Evolutionary conservation across 1,140 invertebrate species (phyloP), one percentile per base, ranked within the genome.

Genomic region (Parasteatoda tepidariorum): DNA sequence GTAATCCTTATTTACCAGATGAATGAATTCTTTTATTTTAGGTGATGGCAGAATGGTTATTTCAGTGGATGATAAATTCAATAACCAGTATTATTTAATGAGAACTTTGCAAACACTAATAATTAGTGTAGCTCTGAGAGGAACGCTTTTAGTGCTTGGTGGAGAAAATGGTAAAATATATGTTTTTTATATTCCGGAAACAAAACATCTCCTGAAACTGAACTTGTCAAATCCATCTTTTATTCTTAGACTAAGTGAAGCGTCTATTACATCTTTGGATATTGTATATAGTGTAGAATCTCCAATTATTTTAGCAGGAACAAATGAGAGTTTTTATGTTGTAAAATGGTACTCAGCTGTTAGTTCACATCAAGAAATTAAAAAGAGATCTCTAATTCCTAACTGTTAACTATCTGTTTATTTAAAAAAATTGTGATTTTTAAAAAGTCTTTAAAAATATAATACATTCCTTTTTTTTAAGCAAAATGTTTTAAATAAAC

Each of bases 131-230:
- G 30, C 48, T 33, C 34, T 83, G 7, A 15, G 66, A n/a, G 81
- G 81, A 3, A 66, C 81, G 54, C 48, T 66, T 30, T 26, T 83
- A 54, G 81, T 59, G 55, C 41, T 83, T 22, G 81, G 81, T 22
- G 61, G 57, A 26, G 81, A 83, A 74, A 74, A 73, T 74, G 81
- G 81, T 26, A 83, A 54, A 54, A 22, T 83, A 4, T 83, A 71
- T 66, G 5, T 83, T 13, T 83, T 30, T 74, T 28, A 74, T 55
- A 24, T 83, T 54, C 81, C 68, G 26, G 22, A 54, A 4, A 33
- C 28, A n/a, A 30, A 55, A 33, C 24, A 57, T 26, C 41, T 83
- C 2, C 7, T 64, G 3, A 34, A 55, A n/a, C 59, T 73, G 31
- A 34, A 83, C 22, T 31, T 61, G 3, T 18, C 33, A 13, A 28